Conservation (phyloP, 2,113 vertebrate species). For the Echinops telfairi region DNA sequence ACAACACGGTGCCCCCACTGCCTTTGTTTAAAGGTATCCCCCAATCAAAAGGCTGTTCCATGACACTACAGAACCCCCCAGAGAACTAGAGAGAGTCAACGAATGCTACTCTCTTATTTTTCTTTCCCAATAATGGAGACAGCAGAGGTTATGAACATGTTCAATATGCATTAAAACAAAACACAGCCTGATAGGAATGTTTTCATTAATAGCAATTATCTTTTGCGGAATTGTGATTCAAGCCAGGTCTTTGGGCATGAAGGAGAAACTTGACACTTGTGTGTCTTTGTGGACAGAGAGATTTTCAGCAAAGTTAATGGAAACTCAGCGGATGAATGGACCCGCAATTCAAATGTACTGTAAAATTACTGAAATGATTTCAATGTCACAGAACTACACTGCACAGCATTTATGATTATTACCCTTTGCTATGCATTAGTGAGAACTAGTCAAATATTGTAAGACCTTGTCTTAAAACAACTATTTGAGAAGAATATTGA, state of each 20-base stretch:
- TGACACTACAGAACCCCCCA: conserved; percentile 75
- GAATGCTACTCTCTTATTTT: conserved; percentile 71
- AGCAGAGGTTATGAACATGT: conserved; percentile 51
- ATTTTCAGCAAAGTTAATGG: conserved; percentile 87
- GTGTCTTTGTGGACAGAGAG: conserved; percentile 80
- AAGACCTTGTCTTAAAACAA: conserved; percentile 47
- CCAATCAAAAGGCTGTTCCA: conserved; percentile 76
- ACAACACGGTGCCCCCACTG: neutral
- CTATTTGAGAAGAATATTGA: conserved; percentile 26
- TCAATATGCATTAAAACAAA: conserved; percentile 77
- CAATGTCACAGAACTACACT: conserved; percentile 85
- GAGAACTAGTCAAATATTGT: conserved; percentile 84
- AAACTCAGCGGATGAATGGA: conserved; percentile 83
- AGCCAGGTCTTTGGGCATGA: conserved; percentile 86
- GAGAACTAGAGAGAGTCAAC: neutral
- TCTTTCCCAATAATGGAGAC: conserved; percentile 50
- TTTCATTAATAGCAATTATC: conserved; percentile 90
- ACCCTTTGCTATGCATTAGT: conserved; percentile 83
- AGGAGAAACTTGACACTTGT: conserved; percentile 87
- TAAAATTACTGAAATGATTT: conserved; percentile 88
- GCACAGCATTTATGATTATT: conserved; percentile 83
- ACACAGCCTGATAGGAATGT: conserved; percentile 77
- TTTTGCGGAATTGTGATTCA: conserved; percentile 81
- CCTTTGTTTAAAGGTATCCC: conserved; percentile 61
- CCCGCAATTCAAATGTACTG: conserved; percentile 86